These are phyloP conservation scores for Plagiodera versicolora DNA, from an alignment of 2,888 invertebrate genomes.

Conservation along the genomic window DNA sequence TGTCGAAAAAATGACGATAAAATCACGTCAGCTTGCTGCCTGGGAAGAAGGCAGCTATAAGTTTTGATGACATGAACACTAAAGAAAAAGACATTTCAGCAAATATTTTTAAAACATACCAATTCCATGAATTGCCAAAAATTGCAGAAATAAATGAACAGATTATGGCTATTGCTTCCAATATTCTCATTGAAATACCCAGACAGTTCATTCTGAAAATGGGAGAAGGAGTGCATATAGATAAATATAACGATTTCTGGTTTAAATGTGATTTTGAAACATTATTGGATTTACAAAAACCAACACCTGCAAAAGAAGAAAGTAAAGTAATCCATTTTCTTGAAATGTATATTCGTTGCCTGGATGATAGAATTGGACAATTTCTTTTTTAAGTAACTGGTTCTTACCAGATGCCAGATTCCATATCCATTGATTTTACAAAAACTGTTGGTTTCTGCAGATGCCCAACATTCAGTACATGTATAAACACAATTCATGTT, in stretches of 20 bases:
- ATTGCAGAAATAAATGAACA: neutral
- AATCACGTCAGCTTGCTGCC: too few species aligned
- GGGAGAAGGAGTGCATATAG: neutral
- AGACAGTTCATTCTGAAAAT: neutral
- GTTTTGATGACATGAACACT: neutral
- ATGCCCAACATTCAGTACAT: conserved; percentile 8
- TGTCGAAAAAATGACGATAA: too few species aligned
- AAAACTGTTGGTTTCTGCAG: neutral
- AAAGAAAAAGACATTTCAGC: conserved; percentile 2
- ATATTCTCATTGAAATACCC: neutral
- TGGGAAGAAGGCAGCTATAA: neutral
- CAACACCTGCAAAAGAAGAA: neutral
- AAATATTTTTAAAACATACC: neutral
- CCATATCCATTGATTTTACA: neutral
- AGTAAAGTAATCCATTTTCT: conserved; percentile 2
- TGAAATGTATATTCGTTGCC: conserved; percentile 5
- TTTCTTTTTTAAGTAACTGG: conserved; percentile 4
- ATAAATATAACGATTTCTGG: neutral
- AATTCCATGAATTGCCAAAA: conserved; percentile 5
- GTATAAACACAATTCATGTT: neutral
- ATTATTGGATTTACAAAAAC: neutral
- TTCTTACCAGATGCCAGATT: conserved; percentile 9
- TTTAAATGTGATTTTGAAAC: neutral
- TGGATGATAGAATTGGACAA: conserved; percentile 1
- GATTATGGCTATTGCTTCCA: neutral